These are phyloP conservation scores for Triplophysa yarkandensis DNA, from an alignment of 2,797 vertebrate genomes.

Conservation along the genomic window DNA sequence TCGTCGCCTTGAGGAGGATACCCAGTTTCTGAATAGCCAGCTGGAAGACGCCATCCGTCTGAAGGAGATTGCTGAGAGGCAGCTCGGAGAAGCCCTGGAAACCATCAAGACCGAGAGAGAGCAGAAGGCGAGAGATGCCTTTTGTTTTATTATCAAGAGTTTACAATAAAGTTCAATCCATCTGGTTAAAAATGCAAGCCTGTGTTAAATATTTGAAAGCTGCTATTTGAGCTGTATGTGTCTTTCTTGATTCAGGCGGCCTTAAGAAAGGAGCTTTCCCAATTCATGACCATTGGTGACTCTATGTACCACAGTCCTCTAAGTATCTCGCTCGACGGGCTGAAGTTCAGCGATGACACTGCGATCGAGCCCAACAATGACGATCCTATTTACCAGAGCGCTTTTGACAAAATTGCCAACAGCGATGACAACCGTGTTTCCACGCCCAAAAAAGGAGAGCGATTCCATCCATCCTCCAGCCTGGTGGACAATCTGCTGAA, in stretches of 20 bases:
- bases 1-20: slow-evolving; percentile 92
- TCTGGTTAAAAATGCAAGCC: background rate
- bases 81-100: slow-evolving; percentile 92
- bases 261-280: slow-evolving; percentile 93
- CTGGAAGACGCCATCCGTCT: slow-evolving; percentile 92
- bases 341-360: slow-evolving; percentile 79
- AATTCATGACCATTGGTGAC: slow-evolving; percentile 94
- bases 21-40: slow-evolving; percentile 91
- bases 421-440: slow-evolving; percentile 77
- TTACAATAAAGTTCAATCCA: background rate
- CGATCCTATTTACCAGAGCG: slow-evolving; percentile 87
- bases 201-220: background rate
- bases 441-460: slow-evolving; percentile 79
- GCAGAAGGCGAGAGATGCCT: slow-evolving; percentile 77
- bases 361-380: slow-evolving; percentile 81
- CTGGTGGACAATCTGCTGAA: slow-evolving; percentile 96
- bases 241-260: slow-evolving; percentile 66
- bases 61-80: slow-evolving; percentile 93
- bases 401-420: slow-evolving; percentile 76
- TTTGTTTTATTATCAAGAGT: background rate
- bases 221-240: background rate
- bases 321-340: slow-evolving; percentile 80
- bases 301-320: slow-evolving; percentile 78
- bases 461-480: slow-evolving; percentile 86
- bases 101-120: slow-evolving; percentile 94